Conservation (phyloP, 1,140 invertebrate species). For the Drosophila setifemur region DNA sequence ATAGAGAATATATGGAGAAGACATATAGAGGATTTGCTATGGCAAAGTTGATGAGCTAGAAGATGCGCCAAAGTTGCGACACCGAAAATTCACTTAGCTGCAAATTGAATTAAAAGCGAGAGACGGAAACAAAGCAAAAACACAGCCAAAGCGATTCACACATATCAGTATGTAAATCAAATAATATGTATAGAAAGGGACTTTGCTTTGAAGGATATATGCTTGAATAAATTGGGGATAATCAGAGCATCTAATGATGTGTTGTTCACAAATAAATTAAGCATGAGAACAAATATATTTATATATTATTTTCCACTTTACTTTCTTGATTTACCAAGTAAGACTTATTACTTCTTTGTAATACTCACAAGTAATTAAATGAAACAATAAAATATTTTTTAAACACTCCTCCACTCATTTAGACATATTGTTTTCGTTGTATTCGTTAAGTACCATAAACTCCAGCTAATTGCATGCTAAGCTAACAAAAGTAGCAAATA, state of each 20-base stretch:
- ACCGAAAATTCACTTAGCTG: slow-evolving; percentile 54
- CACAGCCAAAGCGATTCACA: too few species aligned
- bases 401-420: neutral
- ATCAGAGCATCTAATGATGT: too few species aligned
- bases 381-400: neutral
- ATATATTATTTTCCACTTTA: too few species aligned
- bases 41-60: slow-evolving; percentile 63
- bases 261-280: too few species aligned
- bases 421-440: neutral
- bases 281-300: too few species aligned
- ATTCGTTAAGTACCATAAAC: slow-evolving; percentile 16
- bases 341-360: too few species aligned
- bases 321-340: too few species aligned
- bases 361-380: too few species aligned
- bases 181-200: too few species aligned
- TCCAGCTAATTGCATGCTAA: slow-evolving; percentile 18
- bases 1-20: neutral
- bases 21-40: neutral
- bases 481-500: slow-evolving; percentile 21
- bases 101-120: slow-evolving; percentile 58
- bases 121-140: neutral
- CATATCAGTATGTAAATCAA: too few species aligned
- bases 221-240: too few species aligned
- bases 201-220: too few species aligned
- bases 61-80: slow-evolving; percentile 74